phyloP scores from a whole-genome alignment of 2,113 vertebrate genomes.

The Carollia perspicillata region DNA sequence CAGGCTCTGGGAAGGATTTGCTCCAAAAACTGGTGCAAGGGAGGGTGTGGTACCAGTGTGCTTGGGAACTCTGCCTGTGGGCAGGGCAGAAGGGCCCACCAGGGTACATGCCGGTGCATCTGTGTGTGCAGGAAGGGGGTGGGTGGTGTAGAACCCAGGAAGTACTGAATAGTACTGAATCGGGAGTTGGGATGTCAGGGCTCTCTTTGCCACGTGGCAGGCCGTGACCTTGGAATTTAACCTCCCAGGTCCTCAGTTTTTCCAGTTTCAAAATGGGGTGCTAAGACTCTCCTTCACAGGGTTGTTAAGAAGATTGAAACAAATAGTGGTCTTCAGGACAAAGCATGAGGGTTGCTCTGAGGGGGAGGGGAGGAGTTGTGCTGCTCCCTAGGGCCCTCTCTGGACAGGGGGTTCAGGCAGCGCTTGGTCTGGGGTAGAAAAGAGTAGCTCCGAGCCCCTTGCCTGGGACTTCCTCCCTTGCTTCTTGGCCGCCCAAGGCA shows the following conservation, averaged over 20 bases:
- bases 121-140: background rate
- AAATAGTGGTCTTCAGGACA: background rate
- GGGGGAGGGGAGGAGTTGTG: background rate
- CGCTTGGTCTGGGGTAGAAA: background rate
- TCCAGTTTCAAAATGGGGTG: background rate
- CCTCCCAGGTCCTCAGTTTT: background rate
- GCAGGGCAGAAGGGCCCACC: background rate
- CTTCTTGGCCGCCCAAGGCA: conserved; percentile 33
- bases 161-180: background rate
- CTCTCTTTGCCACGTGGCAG: background rate
- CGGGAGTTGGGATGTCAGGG: background rate
- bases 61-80: background rate
- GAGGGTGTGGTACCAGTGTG: background rate
- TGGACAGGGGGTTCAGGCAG: background rate
- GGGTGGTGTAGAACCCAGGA: background rate
- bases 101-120: background rate
- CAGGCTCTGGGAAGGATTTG: background rate
- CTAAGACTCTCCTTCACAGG: background rate
- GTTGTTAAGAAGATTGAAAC: background rate
- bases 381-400: background rate
- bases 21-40: background rate
- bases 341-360: background rate
- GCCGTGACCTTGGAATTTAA: background rate
- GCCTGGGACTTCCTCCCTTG: conserved; percentile 26
- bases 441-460: background rate